phyloP scores from a whole-genome alignment of 2,797 vertebrate species.

The Ataeniobius toweri region DNA sequence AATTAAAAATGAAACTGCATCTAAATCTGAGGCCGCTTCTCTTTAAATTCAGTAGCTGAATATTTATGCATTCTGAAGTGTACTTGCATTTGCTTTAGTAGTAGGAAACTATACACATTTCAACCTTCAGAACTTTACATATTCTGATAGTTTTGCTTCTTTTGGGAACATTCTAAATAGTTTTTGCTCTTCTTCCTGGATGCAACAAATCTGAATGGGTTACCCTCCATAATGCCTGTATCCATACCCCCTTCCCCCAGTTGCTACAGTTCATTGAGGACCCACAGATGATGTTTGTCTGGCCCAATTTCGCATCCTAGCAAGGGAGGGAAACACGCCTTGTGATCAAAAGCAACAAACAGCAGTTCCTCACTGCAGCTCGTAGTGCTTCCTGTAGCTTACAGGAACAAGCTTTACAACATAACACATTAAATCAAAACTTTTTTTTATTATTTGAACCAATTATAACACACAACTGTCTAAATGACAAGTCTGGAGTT shows the following conservation, averaged over 20 bases:
- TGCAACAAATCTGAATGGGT: not conserved
- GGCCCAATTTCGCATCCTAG: constrained; percentile 27
- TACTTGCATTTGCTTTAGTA: not conserved
- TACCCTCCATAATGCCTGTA: not conserved
- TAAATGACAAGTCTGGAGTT: constrained; percentile 57
- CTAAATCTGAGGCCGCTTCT: not conserved
- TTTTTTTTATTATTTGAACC: constrained; percentile 27
- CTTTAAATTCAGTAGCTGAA: not conserved
- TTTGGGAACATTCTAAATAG: not conserved
- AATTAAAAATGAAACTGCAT: constrained; percentile 21
- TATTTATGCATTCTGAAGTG: not conserved
- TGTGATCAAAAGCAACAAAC: constrained; percentile 14
- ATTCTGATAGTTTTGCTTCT: not conserved
- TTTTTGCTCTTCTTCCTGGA: not conserved
- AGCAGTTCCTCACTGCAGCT: constrained; percentile 29
- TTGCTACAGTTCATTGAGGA: not conserved
- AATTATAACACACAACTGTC: constrained; percentile 71
- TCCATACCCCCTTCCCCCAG: constrained; percentile 35
- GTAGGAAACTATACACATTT: not conserved
- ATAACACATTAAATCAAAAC: constrained; percentile 36
- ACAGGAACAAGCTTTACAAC: constrained; percentile 24
- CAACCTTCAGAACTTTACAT: not conserved
- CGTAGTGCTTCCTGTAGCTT: constrained; percentile 37
- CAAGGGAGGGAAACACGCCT: constrained; percentile 22
- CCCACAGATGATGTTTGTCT: constrained; percentile 20